Conservation (phyloP, 2,888 invertebrate species). For the Orthonychiurus folsomi region DNA sequence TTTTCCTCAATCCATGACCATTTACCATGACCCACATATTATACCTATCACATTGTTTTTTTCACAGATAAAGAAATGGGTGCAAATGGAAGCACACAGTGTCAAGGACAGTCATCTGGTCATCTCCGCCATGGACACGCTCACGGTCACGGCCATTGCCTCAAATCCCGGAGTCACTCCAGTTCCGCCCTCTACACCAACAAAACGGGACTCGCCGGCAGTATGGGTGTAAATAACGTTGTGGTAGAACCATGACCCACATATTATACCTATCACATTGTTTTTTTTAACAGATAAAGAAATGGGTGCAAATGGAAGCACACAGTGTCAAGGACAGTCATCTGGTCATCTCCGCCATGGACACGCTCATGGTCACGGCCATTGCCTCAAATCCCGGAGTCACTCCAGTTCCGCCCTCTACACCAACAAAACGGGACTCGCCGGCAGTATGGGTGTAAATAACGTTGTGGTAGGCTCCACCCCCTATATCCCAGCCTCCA, state of each 20-base stretch:
- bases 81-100: conserved; percentile 39
- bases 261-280: neutral
- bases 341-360: conserved; percentile 6
- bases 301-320: conserved; percentile 40
- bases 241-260: neutral
- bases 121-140: neutral
- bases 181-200: conserved; percentile 37
- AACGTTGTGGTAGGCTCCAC: neutral
- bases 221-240: neutral
- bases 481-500: neutral
- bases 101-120: no score
- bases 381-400: conserved; percentile 37
- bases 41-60: neutral
- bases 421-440: conserved; percentile 16
- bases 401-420: conserved; percentile 39
- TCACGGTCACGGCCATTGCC: conserved; percentile 26
- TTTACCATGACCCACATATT: conserved; percentile 1
- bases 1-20: no score
- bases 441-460: no score
- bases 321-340: no score
- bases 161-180: conserved; percentile 38
- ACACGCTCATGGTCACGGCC: conserved; percentile 17
- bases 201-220: neutral
- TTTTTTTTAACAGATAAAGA: neutral
- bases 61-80: conserved; percentile 24